These are phyloP conservation scores for Peromyscus melanophrys DNA, from an alignment of 2,797 vertebrate species.

Conservation along the genomic window DNA sequence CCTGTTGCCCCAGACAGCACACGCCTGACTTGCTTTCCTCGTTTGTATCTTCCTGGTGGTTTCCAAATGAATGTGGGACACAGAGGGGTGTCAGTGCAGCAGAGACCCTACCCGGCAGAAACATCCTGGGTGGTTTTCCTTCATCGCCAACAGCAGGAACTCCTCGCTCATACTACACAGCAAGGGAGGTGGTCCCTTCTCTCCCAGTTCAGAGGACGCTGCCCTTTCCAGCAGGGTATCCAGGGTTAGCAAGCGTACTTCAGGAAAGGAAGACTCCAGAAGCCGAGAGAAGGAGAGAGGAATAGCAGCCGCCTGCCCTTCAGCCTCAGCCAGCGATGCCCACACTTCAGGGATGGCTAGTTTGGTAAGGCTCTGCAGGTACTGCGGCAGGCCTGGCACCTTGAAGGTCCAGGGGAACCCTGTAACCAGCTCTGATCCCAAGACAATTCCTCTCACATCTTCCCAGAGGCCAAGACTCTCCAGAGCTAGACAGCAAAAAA, in stretches of 20 bases:
- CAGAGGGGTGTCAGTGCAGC: neutral
- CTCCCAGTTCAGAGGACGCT: constrained; percentile 52
- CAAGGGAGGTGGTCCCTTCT: constrained; percentile 69
- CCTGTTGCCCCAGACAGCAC: neutral
- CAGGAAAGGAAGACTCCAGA: constrained; percentile 90
- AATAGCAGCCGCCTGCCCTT: neutral
- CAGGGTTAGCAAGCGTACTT: constrained; percentile 93
- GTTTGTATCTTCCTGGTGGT: neutral
- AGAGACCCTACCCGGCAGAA: constrained; percentile 92
- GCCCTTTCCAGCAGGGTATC: constrained; percentile 90
- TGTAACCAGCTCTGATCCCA: constrained; percentile 91
- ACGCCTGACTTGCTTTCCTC: neutral
- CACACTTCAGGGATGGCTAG: constrained; percentile 88
- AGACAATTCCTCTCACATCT: constrained; percentile 88
- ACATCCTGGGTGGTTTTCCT: constrained; percentile 94
- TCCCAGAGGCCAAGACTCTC: constrained; percentile 90
- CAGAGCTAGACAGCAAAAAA: constrained; percentile 86
- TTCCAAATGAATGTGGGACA: neutral
- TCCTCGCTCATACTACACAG: constrained; percentile 83
- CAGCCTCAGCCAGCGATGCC: constrained; percentile 71
- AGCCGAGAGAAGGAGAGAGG: constrained; percentile 88
- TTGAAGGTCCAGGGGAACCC: constrained; percentile 77
- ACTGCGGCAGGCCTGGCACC: constrained; percentile 93
- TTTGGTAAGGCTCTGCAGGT: constrained; percentile 93
- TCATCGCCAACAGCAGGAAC: constrained; percentile 91